Base-by-base conservation (phyloP, 2,113 vertebrate genomes). In the Aramus guarauna region DNA sequence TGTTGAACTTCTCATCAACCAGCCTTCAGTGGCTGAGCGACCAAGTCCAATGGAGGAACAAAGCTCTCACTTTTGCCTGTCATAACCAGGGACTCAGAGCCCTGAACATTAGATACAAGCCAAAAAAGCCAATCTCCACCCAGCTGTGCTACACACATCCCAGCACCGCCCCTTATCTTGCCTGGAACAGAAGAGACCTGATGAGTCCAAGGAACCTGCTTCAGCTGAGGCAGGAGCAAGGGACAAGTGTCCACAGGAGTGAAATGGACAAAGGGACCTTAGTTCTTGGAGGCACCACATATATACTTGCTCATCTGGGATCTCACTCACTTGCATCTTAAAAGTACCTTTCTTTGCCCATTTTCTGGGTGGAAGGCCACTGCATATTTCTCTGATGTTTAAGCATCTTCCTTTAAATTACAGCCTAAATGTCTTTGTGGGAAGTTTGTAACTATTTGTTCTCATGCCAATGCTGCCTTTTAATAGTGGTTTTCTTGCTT, bases 31-130 rank as follows among this genome's bases (percentile, higher is more conserved):
- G 18, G 2, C 36, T 69, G 18, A 48, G 11, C 48, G 17, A 78
- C 39, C 18, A 41, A 55, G 43, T 13, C 15, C 1, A 2, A 16
- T 2, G 2, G 4, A 3, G 2, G 6, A 66, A 26, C 4, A 75
- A 55, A 81, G 17, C 9, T 59, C 15, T 81, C 26, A 15, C 22
- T 84, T 63, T 55, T 56, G 24, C 39, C 30, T 9, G 1, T 15
- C 3, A 1, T 27, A 23, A n/a, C 6, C 15, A 50, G 4, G 3
- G 34, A 24, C 64, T 63, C 29, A 47, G 37, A 91, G 45, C 27
- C 15, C 23, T 55, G 22, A 43, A 69, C 5, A 15, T 5, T 26
- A 48, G 19, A 39, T 7, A 39, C 5, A 58, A 77, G 41, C 5
- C 2, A 34, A 82, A 68, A 69, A 68, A 47, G 6, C 10, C 0